These are phyloP conservation scores for Hypotaenidia philippensis DNA, from an alignment of 2,797 vertebrate species.

Conservation along the genomic window DNA sequence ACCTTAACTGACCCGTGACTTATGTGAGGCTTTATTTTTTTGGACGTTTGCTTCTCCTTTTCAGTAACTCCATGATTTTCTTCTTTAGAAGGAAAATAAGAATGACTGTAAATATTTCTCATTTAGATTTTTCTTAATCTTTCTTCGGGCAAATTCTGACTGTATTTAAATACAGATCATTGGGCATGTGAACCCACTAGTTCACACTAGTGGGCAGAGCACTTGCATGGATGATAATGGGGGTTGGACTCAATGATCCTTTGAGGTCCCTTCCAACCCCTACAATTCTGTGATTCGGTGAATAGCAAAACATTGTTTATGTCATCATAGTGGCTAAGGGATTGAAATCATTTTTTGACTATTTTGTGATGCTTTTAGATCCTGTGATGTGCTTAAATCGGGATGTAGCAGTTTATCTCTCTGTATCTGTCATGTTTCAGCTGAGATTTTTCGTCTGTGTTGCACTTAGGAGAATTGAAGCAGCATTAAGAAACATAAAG, in stretches of 20 bases:
- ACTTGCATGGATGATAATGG: background rate
- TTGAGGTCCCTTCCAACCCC: no score
- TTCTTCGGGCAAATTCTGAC: background rate
- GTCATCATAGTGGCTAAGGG: background rate
- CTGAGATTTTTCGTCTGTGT: background rate
- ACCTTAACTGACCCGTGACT: accelerated
- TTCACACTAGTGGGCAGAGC: background rate
- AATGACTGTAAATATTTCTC: background rate
- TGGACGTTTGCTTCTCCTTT: background rate
- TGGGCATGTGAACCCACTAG: background rate
- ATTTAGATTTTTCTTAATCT: background rate
- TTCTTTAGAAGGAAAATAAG: background rate
- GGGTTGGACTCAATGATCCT: no score
- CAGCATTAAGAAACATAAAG: background rate
- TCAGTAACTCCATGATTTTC: background rate
- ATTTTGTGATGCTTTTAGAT: background rate
- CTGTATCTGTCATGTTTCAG: background rate
- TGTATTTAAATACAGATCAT: background rate
- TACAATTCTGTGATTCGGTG: no score
- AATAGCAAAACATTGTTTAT: background rate
- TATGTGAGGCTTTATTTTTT: background rate
- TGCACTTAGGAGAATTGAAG: background rate
- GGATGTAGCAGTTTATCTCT: background rate
- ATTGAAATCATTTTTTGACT: background rate
- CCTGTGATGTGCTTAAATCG: background rate